Conservation (phyloP, 2,888 invertebrate genomes). For the Camptogramma bilineatum region DNA sequence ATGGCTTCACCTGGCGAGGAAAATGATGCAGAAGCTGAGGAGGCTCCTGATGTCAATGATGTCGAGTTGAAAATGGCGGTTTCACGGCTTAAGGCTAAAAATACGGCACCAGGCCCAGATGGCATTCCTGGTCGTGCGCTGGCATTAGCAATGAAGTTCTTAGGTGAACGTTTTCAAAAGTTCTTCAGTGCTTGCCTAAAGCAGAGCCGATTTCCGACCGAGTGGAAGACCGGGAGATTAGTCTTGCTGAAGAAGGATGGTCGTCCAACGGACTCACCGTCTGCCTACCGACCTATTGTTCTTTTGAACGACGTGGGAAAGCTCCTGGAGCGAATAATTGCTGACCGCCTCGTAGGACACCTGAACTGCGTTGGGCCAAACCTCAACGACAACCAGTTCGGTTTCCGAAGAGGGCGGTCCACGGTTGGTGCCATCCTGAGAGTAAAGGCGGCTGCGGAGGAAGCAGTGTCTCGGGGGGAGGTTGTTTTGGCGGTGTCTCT, state of each 20-base stretch:
- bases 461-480: background rate
- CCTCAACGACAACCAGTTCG: background rate
- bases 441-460: background rate
- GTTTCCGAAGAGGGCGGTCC: background rate
- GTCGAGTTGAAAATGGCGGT: background rate
- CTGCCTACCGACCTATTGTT: background rate
- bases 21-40: background rate
- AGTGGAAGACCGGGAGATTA: background rate
- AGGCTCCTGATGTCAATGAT: background rate
- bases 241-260: background rate
- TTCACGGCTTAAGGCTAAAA: background rate
- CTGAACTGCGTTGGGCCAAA: background rate
- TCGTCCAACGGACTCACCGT: background rate
- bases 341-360: background rate
- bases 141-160: background rate
- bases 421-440: background rate
- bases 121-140: background rate
- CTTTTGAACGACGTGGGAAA: background rate
- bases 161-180: background rate
- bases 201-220: background rate
- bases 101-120: background rate
- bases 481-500: background rate
- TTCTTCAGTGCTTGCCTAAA: background rate
- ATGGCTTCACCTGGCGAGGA: too few relatives aligned
- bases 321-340: background rate